Conservation (phyloP, 2,797 vertebrate species). For the Cetoscarus ocellatus region DNA sequence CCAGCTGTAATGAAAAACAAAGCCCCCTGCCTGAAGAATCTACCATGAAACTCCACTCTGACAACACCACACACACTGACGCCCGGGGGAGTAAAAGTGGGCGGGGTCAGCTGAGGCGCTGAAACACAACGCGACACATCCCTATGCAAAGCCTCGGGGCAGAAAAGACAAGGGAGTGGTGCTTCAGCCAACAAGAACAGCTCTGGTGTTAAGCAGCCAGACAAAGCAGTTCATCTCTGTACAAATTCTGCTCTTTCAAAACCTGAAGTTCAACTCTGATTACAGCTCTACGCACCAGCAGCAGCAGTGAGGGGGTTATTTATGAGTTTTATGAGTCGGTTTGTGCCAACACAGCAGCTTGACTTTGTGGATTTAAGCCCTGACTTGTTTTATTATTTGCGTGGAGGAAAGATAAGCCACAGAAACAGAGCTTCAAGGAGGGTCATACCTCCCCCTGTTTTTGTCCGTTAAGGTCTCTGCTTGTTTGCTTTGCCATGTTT, state of each 20-base stretch:
- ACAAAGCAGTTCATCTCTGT: slow-evolving; percentile 23
- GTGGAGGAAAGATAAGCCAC: slow-evolving; percentile 19
- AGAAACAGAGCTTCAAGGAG: not conserved
- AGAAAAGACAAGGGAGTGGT: slow-evolving; percentile 46
- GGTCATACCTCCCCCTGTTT: not conserved
- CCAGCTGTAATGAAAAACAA: slow-evolving; percentile 17
- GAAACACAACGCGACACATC: slow-evolving; percentile 31
- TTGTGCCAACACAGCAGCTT: slow-evolving; percentile 22
- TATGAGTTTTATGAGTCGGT: slow-evolving; percentile 10
- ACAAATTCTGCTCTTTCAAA: slow-evolving; percentile 25
- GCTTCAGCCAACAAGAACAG: slow-evolving; percentile 6
- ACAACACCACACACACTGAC: not conserved
- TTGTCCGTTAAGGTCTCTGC: slow-evolving; percentile 8
- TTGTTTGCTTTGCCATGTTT: slow-evolving; percentile 9
- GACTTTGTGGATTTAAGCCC: slow-evolving; percentile 8
- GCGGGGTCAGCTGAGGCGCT: slow-evolving; percentile 22
- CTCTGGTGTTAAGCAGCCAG: not conserved
- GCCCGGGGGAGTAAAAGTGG: slow-evolving; percentile 28
- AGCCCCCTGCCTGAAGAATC: not conserved
- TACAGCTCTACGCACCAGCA: not conserved
- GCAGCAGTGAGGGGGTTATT: slow-evolving; percentile 24
- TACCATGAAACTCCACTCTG: not conserved
- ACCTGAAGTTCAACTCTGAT: slow-evolving; percentile 13
- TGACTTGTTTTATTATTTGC: slow-evolving; percentile 47
- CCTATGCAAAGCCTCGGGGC: slow-evolving; percentile 45